Evolutionary conservation across 2,888 invertebrate species (phyloP).

Genomic region (Chamaedrilus cognettii): DNA sequence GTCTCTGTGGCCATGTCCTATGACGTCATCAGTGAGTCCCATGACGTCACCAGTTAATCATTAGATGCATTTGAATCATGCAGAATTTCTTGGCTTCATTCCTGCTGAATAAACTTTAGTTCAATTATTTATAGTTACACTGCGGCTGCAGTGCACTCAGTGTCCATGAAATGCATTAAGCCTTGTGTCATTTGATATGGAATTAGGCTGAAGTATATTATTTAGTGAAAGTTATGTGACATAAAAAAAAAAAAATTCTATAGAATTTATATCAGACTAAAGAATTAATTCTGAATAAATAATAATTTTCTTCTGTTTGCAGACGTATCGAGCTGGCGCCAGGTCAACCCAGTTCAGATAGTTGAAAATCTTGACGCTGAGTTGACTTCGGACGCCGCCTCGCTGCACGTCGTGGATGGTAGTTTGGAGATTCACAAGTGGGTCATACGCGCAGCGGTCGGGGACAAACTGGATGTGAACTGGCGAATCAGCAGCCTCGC

Average conservation of each 20-base stretch:
- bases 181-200: no score
- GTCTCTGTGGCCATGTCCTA: neutral
- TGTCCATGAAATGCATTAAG: no score
- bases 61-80: no score
- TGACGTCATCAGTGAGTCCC: constrained; percentile 5
- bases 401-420: neutral
- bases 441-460: neutral
- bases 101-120: no score
- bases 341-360: neutral
- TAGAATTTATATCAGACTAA: no score
- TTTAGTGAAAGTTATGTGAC: no score
- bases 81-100: no score
- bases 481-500: neutral
- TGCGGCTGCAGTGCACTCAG: no score
- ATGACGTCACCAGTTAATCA: no score
- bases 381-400: neutral
- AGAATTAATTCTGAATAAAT: neutral
- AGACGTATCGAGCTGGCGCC: neutral
- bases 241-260: no score
- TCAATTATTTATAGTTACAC: no score
- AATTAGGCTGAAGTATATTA: no score
- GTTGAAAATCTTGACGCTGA: neutral
- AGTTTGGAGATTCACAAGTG: neutral
- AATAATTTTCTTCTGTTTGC: neutral
- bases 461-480: neutral